Evolutionary conservation across 1,140 invertebrate species (phyloP).

Genomic region (Chrysomallon squamiferum): DNA sequence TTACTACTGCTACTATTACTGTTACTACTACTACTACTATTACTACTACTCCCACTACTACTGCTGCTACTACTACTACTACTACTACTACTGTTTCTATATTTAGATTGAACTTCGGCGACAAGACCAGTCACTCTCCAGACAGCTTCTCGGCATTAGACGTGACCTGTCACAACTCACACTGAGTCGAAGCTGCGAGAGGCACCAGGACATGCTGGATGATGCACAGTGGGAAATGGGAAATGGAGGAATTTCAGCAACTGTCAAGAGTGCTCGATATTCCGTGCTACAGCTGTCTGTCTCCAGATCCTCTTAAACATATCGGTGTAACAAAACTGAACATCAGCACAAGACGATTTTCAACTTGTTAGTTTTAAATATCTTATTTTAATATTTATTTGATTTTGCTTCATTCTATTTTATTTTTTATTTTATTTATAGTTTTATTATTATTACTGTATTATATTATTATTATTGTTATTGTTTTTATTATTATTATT

Average conservation of each 20-base stretch:
- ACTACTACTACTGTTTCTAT: no score
- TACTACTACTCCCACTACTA: no score
- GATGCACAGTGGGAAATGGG: slow-evolving; percentile 44
- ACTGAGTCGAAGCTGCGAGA: slow-evolving; percentile 41
- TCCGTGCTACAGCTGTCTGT: slow-evolving; percentile 20
- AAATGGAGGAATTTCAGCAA: slow-evolving; percentile 46
- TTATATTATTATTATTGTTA: no score
- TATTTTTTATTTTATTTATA: no score
- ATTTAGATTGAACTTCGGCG: slow-evolving; percentile 42
- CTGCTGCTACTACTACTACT: no score
- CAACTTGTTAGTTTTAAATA: slow-evolving; percentile 48
- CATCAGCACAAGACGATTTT: slow-evolving; percentile 47
- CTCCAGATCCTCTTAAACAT: slow-evolving; percentile 27
- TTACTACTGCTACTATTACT: no score
- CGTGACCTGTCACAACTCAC: slow-evolving; percentile 45
- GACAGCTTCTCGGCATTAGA: slow-evolving; percentile 43
- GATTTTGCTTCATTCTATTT: no score
- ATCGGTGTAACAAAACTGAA: slow-evolving; percentile 53
- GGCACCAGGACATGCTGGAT: slow-evolving; percentile 51
- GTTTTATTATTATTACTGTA: no score
- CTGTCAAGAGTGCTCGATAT: slow-evolving; percentile 42
- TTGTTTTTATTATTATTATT: no score
- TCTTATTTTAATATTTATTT: no score
- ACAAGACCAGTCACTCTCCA: slow-evolving; percentile 46
- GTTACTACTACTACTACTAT: no score